These are phyloP conservation scores for Steinernema scapterisci DNA, from an alignment of 2,888 invertebrate genomes.

Conservation along the genomic window DNA sequence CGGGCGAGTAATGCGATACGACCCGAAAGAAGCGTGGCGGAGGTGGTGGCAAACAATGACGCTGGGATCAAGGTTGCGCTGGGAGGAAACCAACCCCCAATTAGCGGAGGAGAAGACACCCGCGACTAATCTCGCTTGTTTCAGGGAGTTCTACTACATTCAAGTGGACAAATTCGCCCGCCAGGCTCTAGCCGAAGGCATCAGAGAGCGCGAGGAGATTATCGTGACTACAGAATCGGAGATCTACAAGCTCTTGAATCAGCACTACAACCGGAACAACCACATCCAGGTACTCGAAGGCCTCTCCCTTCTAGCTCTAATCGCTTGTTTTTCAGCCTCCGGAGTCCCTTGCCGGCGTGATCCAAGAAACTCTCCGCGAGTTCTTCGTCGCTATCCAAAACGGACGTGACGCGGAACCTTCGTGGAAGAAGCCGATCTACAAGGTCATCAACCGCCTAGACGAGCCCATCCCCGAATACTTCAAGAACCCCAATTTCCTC, in stretches of 20 bases:
- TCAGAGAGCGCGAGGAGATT: slow-evolving; percentile 88
- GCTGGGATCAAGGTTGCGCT: neutral
- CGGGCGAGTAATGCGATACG: slow-evolving; percentile 17
- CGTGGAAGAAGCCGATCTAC: slow-evolving; percentile 99
- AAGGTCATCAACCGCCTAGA: slow-evolving; percentile 98
- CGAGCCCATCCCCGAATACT: slow-evolving; percentile 98
- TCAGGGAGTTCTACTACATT: slow-evolving; percentile 99
- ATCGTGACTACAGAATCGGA: slow-evolving; percentile 93
- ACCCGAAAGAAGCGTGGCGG: slow-evolving; percentile 4
- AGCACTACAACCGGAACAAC: slow-evolving; percentile 97
- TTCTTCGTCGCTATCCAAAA: slow-evolving; percentile 97
- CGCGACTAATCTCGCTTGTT: slow-evolving; percentile 43
- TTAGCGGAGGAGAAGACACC: neutral
- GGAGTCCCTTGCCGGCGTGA: slow-evolving; percentile 91
- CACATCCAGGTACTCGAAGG: slow-evolving; percentile 80
- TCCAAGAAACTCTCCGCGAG: slow-evolving; percentile 95
- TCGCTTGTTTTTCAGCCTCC: slow-evolving; percentile 79
- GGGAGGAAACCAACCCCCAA: neutral
- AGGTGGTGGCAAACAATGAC: slow-evolving; percentile 6
- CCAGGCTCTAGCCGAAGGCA: slow-evolving; percentile 94
- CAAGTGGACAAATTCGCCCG: slow-evolving; percentile 99
- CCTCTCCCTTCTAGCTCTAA: neutral
- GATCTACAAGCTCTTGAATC: slow-evolving; percentile 93
- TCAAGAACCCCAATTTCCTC: slow-evolving; percentile 98
- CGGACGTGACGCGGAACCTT: slow-evolving; percentile 95